Evolutionary conservation across 2,888 invertebrate genomes (phyloP).

Genomic region (Hemithea aestivaria): DNA sequence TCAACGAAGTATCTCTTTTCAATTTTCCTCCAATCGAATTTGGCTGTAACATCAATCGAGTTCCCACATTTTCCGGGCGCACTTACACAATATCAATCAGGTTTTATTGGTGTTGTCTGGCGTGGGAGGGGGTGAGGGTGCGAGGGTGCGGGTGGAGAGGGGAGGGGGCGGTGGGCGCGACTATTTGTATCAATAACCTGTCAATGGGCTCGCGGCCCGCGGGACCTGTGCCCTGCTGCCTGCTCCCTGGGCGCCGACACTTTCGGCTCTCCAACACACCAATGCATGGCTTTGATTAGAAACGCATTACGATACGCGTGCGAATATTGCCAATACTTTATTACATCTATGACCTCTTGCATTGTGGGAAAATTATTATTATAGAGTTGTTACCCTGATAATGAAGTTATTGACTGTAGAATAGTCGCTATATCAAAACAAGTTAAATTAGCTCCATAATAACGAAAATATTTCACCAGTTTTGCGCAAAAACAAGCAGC

Average conservation of each 20-base stretch:
- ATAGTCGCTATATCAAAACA: too few species aligned
- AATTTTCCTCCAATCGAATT: constrained; percentile 78
- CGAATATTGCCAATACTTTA: constrained; percentile 33
- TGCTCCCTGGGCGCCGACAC: constrained; percentile 49
- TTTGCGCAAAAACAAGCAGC: constrained; percentile 1
- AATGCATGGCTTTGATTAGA: constrained; percentile 73
- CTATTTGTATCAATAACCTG: constrained; percentile 80
- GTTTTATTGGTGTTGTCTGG: constrained; percentile 78
- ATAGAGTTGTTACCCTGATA: too few species aligned
- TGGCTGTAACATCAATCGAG: constrained; percentile 77
- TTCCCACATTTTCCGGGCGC: constrained; percentile 78
- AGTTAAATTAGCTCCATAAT: too few species aligned
- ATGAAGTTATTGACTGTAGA: too few species aligned
- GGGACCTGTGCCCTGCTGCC: constrained; percentile 60
- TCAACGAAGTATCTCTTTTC: constrained; percentile 57
- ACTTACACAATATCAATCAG: constrained; percentile 80
- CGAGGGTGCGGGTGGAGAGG: constrained; percentile 38
- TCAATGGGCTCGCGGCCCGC: constrained; percentile 72
- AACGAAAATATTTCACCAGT: constrained; percentile 3
- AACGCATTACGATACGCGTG: constrained; percentile 58
- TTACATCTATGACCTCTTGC: neutral
- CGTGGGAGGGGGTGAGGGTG: constrained; percentile 41
- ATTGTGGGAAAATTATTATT: constrained; percentile 10
- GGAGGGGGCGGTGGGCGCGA: constrained; percentile 52
- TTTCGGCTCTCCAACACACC: constrained; percentile 44